Conservation (phyloP, 2,888 invertebrate species). For the Exephanes ischioxanthus region DNA sequence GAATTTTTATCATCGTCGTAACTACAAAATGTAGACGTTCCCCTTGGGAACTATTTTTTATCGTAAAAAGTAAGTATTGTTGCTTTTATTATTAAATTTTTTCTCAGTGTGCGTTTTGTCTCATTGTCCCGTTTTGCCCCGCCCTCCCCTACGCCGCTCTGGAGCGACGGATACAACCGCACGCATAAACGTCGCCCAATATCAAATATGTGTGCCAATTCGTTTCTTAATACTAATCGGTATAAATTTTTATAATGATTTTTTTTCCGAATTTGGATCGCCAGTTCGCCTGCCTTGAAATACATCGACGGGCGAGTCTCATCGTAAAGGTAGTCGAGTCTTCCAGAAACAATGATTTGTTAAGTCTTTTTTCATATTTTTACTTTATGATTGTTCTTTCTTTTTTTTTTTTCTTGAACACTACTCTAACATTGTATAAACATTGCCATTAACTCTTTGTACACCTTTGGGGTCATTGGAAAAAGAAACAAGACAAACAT, state of each 20-base stretch:
- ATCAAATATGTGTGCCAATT: conserved; percentile 25
- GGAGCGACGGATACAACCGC: not conserved
- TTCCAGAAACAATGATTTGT: conserved; percentile 50
- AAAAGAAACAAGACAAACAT: conserved; percentile 29
- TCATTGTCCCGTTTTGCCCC: too few relatives aligned
- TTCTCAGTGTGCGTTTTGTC: too few relatives aligned
- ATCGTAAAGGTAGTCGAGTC: conserved; percentile 65
- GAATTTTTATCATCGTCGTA: too few relatives aligned
- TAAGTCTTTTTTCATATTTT: conserved; percentile 21
- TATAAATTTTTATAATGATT: not conserved
- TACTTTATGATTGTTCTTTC: conserved; percentile 7
- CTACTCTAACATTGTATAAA: conserved; percentile 62
- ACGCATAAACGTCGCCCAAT: not conserved
- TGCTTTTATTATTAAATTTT: too few relatives aligned
- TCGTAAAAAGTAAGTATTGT: too few relatives aligned
- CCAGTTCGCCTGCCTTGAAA: conserved; percentile 64
- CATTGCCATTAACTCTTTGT: conserved; percentile 66
- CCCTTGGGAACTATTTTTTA: too few relatives aligned
- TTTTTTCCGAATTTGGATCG: conserved; percentile 40
- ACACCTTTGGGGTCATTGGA: conserved; percentile 35
- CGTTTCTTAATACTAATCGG: conserved; percentile 30
- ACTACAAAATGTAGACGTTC: too few relatives aligned
- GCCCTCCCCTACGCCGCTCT: too few relatives aligned
- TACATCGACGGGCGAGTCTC: conserved; percentile 71
- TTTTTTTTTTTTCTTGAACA: conserved; percentile 14